Base-by-base conservation (phyloP, 2,888 invertebrate species). In the Euspilapteryx auroguttella region DNA sequence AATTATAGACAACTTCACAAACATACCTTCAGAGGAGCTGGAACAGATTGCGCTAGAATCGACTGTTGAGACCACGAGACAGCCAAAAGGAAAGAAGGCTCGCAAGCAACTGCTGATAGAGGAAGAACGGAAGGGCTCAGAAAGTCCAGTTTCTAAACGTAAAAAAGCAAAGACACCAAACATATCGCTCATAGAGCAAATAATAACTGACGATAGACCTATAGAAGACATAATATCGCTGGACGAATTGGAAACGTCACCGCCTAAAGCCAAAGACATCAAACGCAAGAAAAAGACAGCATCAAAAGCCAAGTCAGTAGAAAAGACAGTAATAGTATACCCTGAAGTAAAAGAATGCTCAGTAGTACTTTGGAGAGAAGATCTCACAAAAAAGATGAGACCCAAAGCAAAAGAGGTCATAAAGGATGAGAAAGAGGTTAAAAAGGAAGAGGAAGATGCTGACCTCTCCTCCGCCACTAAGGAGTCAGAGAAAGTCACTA, bases 151-250 rank as follows among this genome's bases (percentile, higher is more conserved):
- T 11, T 28, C 12, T 34, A 40, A 30, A 25, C 41, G 38, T 14
- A 56, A 41, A 31, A 65, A 53, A 40, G 2, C 37, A 1, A 64
- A 58, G 36, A 37, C 63, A 5, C 63, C 65, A 17, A 71, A 63
- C 37, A 66, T 73, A 45, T 71, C 71, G 12, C 51, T 71, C 2
- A 48, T 69, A 33, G 73, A 75, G 35, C 63, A 73, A 38, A 71
- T 68, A 13, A 62, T 76, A 30, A 59, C 51, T 21, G 68, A 68
- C 39, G 64, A 73, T 24, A 51, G 59, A 35, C 71, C 69, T 14
- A 34, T 68, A 23, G 69, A 73, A 44, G 73, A 71, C 14, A 64
- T 68, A 29, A 68, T 69, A 48, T 59, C 59, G 4, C 44, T 73
- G 9, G 62, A 66, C 28, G 64, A 56, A 32, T 44, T 62, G n/a